Base-by-base conservation (phyloP, 2,113 vertebrate genomes). In the Phrynosoma platyrhinos region DNA sequence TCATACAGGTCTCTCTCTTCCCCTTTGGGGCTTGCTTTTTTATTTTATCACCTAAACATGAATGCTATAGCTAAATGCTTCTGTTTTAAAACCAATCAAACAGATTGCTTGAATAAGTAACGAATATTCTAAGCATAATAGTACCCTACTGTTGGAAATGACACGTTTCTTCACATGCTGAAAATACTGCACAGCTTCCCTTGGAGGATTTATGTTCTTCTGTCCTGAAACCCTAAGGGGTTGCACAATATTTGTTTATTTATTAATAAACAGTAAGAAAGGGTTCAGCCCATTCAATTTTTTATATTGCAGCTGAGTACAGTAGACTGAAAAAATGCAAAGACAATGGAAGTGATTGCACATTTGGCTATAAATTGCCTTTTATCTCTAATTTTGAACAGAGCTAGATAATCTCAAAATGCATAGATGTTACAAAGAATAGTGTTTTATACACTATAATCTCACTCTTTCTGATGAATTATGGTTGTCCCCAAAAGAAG, bases 21-120 rank as follows among this genome's bases (percentile, higher is more conserved):
- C 82, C 52, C 86, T 86, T 92, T 91, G 52, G 84, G 83, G 81
- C 83, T 90, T 2, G 77, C 66, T 92, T 62, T 72, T 66, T n/a
- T 84, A 53, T 84, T 91, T 84, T 91, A 88, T 89, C 87, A 83
- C 6, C 23, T 40, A 86, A 10, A 42, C 0, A 0, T 77, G 90
- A 79, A 77, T 3, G 84, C 88, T 36, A 23, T 87, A 71, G 53
- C 76, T 77, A 27, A 90, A 74, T 86, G 66, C 68, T 14, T 52
- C 88, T 80, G 20, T 52, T 83, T 90, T 82, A 90, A 91, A 91
- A 82, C 88, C 66, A 79, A 69, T 71, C 53, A 47, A 40, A 47
- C 77, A 81, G 64, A 91, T 76, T 82, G 88, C 80, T 88, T 66
- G 25, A 91, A 72, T 71, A 87, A 79, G 87, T 82, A 88, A 92